A percentile compares a stretch with the other conserved stretches of the same genome.
These are phyloP conservation scores for Brachypteracias leptosomus DNA, from an alignment of 2,113 vertebrate genomes.

Conservation along the genomic window DNA sequence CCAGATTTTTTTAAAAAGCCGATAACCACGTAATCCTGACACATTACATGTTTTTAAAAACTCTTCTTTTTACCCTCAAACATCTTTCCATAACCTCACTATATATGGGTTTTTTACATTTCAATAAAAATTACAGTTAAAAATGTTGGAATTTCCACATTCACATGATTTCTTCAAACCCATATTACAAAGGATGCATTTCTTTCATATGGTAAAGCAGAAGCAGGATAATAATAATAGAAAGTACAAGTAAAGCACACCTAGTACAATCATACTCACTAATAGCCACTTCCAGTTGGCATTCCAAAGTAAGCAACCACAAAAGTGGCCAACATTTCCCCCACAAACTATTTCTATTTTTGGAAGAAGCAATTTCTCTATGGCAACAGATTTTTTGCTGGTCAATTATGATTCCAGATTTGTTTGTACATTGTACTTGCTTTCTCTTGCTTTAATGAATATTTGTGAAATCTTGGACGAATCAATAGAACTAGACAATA, in stretches of 20 bases:
- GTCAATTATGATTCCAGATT: constrained; percentile 47
- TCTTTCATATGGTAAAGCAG: not conserved
- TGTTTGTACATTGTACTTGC: constrained; percentile 42
- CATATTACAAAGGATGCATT: not conserved
- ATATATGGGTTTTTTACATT: not conserved
- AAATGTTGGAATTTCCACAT: not conserved
- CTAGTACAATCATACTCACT: not conserved
- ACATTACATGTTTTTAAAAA: not conserved
- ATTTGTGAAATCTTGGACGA: constrained; percentile 64
- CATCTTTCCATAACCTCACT: not conserved
- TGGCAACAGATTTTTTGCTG: constrained; percentile 43
- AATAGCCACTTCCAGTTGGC: not conserved
- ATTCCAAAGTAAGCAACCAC: not conserved
- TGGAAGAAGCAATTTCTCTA: constrained; percentile 25
- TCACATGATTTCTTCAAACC: not conserved
- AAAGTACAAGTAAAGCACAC: not conserved
- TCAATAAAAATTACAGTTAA: not conserved
- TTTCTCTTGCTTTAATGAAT: constrained; percentile 63
- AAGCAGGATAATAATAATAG: not conserved
- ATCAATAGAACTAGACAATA: constrained; percentile 49
- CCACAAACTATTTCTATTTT: constrained; percentile 48
- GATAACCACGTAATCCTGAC: not conserved
- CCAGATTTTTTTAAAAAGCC: not conserved
- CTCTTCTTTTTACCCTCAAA: not conserved
- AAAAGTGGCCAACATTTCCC: not conserved